Conservation (phyloP, 35 echinoderm and acorn worm species). For the Heliocidaris erythrogramma region DNA sequence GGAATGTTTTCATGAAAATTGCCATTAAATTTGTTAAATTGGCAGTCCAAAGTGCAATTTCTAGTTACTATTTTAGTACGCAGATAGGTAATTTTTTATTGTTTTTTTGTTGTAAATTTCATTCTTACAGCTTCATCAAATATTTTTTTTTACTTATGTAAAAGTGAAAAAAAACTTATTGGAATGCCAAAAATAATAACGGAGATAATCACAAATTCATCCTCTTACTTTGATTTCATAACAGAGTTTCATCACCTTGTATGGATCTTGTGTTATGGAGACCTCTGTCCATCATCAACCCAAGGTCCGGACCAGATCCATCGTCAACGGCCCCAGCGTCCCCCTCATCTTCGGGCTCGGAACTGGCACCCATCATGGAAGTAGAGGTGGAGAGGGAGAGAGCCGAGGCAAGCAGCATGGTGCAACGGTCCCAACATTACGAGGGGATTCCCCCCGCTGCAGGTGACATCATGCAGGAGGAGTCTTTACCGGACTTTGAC, state of each 20-base stretch:
- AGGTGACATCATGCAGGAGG: slow-evolving; percentile 23
- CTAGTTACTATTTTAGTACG: too few relatives aligned
- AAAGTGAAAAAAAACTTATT: too few relatives aligned
- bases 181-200: neutral
- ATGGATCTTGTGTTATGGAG: slow-evolving; percentile 61
- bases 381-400: slow-evolving; percentile 31
- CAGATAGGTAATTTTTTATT: too few relatives aligned
- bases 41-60: too few relatives aligned
- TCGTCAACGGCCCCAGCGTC: neutral
- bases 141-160: too few relatives aligned
- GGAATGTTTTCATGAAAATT: too few relatives aligned
- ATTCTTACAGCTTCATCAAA: too few relatives aligned
- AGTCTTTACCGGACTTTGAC: neutral
- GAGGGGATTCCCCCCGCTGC: neutral
- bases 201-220: too few relatives aligned
- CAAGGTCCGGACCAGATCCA: neutral
- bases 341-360: neutral
- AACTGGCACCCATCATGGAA: slow-evolving; percentile 32
- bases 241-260: slow-evolving; percentile 58
- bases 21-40: too few relatives aligned
- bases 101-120: too few relatives aligned
- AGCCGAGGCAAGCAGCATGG: neutral
- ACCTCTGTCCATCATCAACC: slow-evolving; percentile 36
- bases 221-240: neutral
- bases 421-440: neutral